Evolutionary conservation across 2,888 invertebrate species (phyloP).

Genomic region (Eledona agricola): DNA sequence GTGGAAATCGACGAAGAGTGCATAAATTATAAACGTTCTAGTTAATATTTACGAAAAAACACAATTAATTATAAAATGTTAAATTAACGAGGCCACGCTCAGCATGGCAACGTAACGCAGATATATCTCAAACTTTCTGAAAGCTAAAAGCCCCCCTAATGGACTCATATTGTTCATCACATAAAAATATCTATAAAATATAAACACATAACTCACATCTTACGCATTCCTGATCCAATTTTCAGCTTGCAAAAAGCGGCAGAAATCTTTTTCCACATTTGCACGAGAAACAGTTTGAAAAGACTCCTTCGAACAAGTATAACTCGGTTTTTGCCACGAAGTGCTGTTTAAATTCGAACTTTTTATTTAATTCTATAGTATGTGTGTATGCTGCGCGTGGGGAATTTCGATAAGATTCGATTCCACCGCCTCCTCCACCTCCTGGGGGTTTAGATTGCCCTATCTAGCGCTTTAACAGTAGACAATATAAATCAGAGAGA

Average conservation of each 20-base stretch:
- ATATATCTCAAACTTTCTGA: too few relatives aligned
- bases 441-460: too few relatives aligned
- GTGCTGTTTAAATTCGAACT: slow-evolving; percentile 32
- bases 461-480: slow-evolving; percentile 34
- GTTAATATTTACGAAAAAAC: too few relatives aligned
- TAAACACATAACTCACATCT: slow-evolving; percentile 51
- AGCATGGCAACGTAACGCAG: too few relatives aligned
- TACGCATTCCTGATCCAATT: slow-evolving; percentile 50
- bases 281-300: slow-evolving; percentile 20
- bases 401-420: slow-evolving; percentile 32
- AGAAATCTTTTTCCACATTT: slow-evolving; percentile 8
- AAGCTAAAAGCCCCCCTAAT: slow-evolving; percentile 55
- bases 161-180: slow-evolving; percentile 55
- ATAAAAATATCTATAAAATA: slow-evolving; percentile 54
- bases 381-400: slow-evolving; percentile 9
- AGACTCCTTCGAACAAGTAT: slow-evolving; percentile 29
- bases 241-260: too few relatives aligned
- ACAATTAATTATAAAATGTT: too few relatives aligned
- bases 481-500: slow-evolving; percentile 38
- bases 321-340: slow-evolving; percentile 30
- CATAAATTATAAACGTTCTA: too few relatives aligned
- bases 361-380: slow-evolving; percentile 32
- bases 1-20: too few relatives aligned
- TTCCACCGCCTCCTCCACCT: slow-evolving; percentile 5
- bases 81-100: too few relatives aligned